phyloP scores from a whole-genome alignment of 2,113 vertebrate species.

The Ammodytes marinus region DNA sequence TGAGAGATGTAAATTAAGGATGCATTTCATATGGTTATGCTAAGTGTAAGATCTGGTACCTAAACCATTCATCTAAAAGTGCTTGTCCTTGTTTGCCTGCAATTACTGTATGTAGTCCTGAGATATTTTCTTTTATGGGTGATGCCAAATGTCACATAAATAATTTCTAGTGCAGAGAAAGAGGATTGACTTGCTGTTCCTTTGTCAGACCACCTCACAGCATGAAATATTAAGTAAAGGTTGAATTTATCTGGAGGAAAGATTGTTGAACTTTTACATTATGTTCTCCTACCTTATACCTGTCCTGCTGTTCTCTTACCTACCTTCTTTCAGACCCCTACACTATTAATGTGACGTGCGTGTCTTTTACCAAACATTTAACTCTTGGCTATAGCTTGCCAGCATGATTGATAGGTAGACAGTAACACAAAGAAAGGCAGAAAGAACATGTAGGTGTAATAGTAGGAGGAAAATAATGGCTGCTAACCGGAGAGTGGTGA shows the following conservation, averaged over 20 bases:
- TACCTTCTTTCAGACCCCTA: neutral
- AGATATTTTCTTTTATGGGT: constrained; percentile 26
- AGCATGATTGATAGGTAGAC: neutral
- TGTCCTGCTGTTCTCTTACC: neutral
- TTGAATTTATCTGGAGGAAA: constrained; percentile 29
- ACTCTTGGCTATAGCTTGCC: neutral
- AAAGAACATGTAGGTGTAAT: neutral
- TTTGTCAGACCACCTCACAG: constrained; percentile 54
- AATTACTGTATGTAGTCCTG: neutral
- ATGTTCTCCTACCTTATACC: neutral
- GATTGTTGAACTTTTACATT: neutral
- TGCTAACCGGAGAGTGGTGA: neutral
- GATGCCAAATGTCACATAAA: constrained; percentile 66
- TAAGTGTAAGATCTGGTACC: neutral
- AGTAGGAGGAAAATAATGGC: neutral
- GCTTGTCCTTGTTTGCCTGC: neutral
- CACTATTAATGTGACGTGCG: neutral
- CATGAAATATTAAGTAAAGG: constrained; percentile 40
- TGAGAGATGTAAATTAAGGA: neutral
- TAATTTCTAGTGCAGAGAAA: constrained; percentile 58
- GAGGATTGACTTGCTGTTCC: constrained; percentile 52
- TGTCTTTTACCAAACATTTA: constrained; percentile 10
- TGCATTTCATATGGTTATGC: constrained; percentile 14
- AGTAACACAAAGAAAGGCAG: neutral
- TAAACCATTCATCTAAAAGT: constrained; percentile 5